phyloP scores from a whole-genome alignment of 2,797 vertebrate species.

The Schizopygopsis malacanthus region DNA sequence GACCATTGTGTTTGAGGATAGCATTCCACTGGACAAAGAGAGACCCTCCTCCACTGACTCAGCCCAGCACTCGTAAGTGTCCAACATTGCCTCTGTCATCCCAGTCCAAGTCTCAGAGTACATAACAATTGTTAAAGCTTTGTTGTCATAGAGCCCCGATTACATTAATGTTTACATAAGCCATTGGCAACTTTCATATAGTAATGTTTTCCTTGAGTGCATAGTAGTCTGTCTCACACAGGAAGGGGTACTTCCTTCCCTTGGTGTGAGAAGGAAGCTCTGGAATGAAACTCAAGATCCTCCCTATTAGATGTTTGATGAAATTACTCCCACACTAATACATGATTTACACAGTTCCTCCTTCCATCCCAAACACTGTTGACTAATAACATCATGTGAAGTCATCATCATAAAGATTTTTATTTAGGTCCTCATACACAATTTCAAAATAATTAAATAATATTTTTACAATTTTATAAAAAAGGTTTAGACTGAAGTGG shows the following conservation, averaged over 20 bases:
- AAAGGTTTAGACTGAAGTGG: too few species aligned
- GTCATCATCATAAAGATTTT: not conserved
- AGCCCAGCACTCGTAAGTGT: conserved; percentile 85
- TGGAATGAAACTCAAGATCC: conserved; percentile 50
- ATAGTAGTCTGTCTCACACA: conserved; percentile 56
- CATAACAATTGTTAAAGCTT: not conserved
- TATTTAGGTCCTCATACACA: not conserved
- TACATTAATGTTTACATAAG: conserved; percentile 3
- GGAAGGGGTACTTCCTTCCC: conserved; percentile 79
- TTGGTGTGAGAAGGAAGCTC: conserved; percentile 71
- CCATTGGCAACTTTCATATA: conserved; percentile 9
- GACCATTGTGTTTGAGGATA: conserved; percentile 95
- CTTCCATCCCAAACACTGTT: not conserved
- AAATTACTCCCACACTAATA: conserved; percentile 15
- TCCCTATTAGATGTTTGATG: conserved; percentile 1
- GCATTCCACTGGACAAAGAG: conserved; percentile 86
- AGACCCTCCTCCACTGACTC: conserved; percentile 88
- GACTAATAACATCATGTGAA: not conserved
- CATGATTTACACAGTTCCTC: not conserved
- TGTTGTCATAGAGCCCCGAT: not conserved
- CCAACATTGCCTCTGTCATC: not conserved
- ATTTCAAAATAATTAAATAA: not conserved
- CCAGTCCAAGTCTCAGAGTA: not conserved
- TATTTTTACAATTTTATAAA: not conserved
- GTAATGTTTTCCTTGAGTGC: conserved; percentile 58